phyloP scores from a whole-genome alignment of 1,140 invertebrate species.

The Lepeophtheirus salmonis region DNA sequence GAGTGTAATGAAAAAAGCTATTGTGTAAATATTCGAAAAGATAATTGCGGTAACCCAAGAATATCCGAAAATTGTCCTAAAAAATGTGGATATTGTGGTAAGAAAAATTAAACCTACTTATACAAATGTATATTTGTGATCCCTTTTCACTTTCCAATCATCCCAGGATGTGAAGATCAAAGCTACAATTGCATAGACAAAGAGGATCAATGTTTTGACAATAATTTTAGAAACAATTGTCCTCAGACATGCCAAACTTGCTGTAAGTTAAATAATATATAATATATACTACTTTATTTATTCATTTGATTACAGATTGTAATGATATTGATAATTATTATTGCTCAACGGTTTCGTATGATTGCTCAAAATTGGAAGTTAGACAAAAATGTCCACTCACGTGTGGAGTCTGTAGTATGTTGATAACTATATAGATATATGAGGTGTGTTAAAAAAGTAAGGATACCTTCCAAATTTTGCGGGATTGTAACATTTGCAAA shows the following conservation, averaged over 20 bases:
- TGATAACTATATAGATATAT: too few relatives aligned
- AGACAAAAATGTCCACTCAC: neutral
- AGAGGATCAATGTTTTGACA: neutral
- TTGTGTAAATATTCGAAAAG: neutral
- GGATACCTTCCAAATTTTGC: too few relatives aligned
- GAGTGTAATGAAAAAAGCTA: neutral
- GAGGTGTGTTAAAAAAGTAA: too few relatives aligned
- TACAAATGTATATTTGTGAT: neutral
- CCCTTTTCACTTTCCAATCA: too few relatives aligned
- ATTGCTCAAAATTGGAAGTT: neutral
- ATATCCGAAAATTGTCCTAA: neutral
- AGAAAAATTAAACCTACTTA: neutral
- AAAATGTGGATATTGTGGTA: neutral
- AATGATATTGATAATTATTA: neutral
- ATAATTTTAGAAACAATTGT: neutral
- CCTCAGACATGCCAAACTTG: neutral
- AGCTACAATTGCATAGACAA: neutral
- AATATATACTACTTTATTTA: neutral
- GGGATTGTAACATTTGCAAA: too few relatives aligned
- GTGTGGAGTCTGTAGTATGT: neutral
- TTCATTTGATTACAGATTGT: neutral
- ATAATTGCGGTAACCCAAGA: neutral
- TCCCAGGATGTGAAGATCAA: neutral
- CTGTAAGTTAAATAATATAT: neutral
- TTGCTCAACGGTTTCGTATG: neutral